Evolutionary conservation across 2,888 invertebrate species (phyloP), one percentile per base, ranked within the genome.

Genomic region (Anthrax anthrax): DNA sequence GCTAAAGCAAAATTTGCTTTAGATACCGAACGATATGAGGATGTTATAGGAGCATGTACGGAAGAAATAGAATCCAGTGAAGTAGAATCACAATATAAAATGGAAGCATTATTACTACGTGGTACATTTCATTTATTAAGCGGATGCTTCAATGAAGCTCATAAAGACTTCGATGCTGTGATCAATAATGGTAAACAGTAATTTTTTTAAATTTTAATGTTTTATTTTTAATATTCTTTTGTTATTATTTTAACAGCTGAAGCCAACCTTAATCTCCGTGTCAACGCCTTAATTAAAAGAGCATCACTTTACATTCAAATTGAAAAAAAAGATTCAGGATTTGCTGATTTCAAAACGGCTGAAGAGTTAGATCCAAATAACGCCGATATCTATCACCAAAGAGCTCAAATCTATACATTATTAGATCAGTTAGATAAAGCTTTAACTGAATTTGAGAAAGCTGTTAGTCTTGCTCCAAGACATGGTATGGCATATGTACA

Each of bases 301-400:
- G 92, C 90, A 13, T 84, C 87, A 8, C 72, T 92, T 49, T 75
- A 79, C 55, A 83, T 92, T 65, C 90, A 92, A 62, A 70, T 81
- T 44, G 85, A 84, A 56, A 75, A 81, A 51, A 72, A 79, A 34
- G 80, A 79, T 37, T 75, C 77, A 51, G 86, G 87, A 54, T 71
- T 90, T 54, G 76, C 75, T 45, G 89, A 89, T 64, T 94, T 94
- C 67, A 76, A 78, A 16, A 69, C 65, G 54, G 95, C 94, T 32
- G 78, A 82, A 38, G 71, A 77, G 57, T 62, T 90, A 42, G 85
- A 88, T 57, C 78, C 88, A 0, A 72, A 81, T 32, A 88, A 86
- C 64, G 77, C 85, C 18, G 96, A 96, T 64, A 80, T 96, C 44
- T 95, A 85, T 65, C 90, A 94, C 64, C 94, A 96, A 60, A 73